Conservation (phyloP, 2,888 invertebrate genomes). For the Pilophorus perplexus region DNA sequence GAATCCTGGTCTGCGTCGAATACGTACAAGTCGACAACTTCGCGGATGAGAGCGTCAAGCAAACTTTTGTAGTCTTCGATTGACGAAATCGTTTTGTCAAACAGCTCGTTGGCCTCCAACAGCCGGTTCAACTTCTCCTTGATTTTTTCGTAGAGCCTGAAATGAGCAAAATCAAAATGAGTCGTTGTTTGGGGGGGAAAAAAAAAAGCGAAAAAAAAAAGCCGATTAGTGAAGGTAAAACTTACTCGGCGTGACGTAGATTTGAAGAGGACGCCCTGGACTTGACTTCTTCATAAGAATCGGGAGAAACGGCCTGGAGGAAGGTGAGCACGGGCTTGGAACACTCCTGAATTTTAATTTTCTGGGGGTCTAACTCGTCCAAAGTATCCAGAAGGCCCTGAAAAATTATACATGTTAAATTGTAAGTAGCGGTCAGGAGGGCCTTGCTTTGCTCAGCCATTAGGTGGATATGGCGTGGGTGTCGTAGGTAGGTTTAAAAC, state of each 20-base stretch:
- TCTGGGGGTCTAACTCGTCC: slow-evolving; percentile 24
- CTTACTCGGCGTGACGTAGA: slow-evolving; percentile 41
- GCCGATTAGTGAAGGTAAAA: neutral
- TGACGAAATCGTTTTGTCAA: slow-evolving; percentile 69
- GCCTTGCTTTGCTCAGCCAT: too few relatives aligned
- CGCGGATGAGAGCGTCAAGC: slow-evolving; percentile 65
- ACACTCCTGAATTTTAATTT: slow-evolving; percentile 9
- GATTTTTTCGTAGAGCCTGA: slow-evolving; percentile 77
- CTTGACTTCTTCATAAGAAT: slow-evolving; percentile 39
- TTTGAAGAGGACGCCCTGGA: slow-evolving; percentile 19
- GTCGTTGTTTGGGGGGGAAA: neutral
- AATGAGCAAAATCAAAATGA: slow-evolving; percentile 48
- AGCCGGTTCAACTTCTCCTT: slow-evolving; percentile 73
- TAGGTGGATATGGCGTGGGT: neutral
- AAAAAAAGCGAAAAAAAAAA: neutral
- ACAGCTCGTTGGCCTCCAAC: slow-evolving; percentile 70
- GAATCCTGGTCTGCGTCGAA: slow-evolving; percentile 70
- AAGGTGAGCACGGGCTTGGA: slow-evolving; percentile 41
- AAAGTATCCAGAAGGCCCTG: slow-evolving; percentile 24
- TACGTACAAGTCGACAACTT: slow-evolving; percentile 70
- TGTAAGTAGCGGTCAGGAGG: too few relatives aligned
- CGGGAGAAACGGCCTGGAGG: slow-evolving; percentile 42
- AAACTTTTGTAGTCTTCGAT: slow-evolving; percentile 63
- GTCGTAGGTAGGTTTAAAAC: neutral
- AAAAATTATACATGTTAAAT: too few relatives aligned